Percentiles rank a stretch among this genome's conserved stretches.
Conservation (phyloP, 2,797 vertebrate genomes). For the Cichlasoma orientale region DNA sequence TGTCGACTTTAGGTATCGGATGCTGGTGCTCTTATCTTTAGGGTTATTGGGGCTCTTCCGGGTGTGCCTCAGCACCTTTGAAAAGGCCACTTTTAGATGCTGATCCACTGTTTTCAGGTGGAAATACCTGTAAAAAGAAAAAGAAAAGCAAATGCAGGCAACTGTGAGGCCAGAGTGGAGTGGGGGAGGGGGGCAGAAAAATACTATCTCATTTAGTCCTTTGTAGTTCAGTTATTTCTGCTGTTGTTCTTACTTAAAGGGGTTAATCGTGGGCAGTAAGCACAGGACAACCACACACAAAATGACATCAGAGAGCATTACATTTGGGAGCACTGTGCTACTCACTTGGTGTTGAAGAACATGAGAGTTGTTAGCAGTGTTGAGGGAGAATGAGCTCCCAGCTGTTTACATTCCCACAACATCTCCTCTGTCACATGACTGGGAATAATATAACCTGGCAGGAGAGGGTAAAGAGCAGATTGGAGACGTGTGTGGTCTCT, state of each 20-base stretch:
- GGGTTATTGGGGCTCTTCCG: constrained; percentile 97
- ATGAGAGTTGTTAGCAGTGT: constrained; percentile 95
- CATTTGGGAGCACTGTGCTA: constrained; percentile 20
- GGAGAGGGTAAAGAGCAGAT: constrained; percentile 5
- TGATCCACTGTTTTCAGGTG: constrained; percentile 95
- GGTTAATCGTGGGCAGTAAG: background rate
- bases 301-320: background rate
- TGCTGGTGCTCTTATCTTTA: constrained; percentile 98
- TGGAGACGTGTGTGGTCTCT: background rate
- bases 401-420: constrained; percentile 98
- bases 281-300: background rate
- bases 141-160: background rate
- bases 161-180: background rate
- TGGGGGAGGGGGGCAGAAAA: background rate
- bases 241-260: background rate
- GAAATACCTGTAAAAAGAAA: constrained; percentile 85
- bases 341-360: constrained; percentile 99
- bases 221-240: background rate
- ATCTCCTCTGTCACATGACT: constrained; percentile 98
- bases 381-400: constrained; percentile 95
- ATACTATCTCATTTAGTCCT: background rate
- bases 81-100: constrained; percentile 96
- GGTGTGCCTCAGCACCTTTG: constrained; percentile 95
- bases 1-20: constrained; percentile 91
- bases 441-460: constrained; percentile 91